A percentile compares a stretch with the other conserved stretches of the same genome.
These are phyloP conservation scores for Ctenopoma kingsleyae DNA, from an alignment of 2,797 vertebrate genomes.

Conservation along the genomic window DNA sequence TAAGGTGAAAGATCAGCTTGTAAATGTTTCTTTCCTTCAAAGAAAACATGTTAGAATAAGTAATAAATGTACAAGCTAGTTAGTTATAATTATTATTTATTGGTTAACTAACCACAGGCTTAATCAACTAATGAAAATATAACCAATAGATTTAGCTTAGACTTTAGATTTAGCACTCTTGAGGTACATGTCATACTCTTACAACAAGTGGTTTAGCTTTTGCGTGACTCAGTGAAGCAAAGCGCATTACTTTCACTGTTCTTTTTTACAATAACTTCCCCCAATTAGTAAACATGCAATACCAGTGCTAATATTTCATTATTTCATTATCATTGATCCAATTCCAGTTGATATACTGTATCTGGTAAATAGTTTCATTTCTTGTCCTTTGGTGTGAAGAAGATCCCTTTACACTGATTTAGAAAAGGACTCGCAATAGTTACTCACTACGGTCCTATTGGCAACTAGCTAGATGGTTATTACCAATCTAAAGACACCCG, in stretches of 20 bases:
- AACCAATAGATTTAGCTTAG: too few species aligned
- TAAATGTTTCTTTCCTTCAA: too few species aligned
- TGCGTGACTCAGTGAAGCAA: constrained; percentile 17
- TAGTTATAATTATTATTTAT: too few species aligned
- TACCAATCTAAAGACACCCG: constrained; percentile 61
- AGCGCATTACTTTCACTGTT: constrained; percentile 35
- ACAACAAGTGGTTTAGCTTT: background rate
- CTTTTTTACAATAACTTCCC: constrained; percentile 34
- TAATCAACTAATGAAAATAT: too few species aligned
- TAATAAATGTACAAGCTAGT: too few species aligned
- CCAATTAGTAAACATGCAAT: constrained; percentile 26
- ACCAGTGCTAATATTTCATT: constrained; percentile 35
- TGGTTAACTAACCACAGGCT: too few species aligned
- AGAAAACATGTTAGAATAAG: too few species aligned
- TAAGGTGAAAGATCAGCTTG: too few species aligned
- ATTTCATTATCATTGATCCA: constrained; percentile 48
- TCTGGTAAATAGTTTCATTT: constrained; percentile 58
- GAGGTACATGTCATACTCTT: too few species aligned
- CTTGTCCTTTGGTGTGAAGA: constrained; percentile 59
- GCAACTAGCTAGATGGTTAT: constrained; percentile 56
- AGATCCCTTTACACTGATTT: constrained; percentile 66
- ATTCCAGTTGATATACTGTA: constrained; percentile 38
- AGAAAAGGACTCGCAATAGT: constrained; percentile 40
- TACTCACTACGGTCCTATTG: constrained; percentile 49
- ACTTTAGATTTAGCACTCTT: background rate